Percentiles rank a stretch among this genome's conserved stretches.
Evolutionary conservation across 1,140 invertebrate genomes (phyloP).

Genomic region (Danaus melanippus): DNA sequence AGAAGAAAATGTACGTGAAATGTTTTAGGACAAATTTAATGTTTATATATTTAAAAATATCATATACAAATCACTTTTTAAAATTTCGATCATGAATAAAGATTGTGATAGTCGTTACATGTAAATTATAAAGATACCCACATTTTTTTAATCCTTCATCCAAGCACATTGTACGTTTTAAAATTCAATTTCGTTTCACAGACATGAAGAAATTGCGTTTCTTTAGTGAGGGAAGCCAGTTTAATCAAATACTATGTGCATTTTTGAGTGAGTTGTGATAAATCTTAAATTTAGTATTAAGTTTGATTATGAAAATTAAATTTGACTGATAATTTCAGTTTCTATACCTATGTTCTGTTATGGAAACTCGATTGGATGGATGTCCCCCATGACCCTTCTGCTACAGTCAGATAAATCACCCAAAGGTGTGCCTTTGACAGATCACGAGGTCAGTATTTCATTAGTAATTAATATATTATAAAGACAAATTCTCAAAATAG

Average conservation of each 20-base stretch:
- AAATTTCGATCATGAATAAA: no score
- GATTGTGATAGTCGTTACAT: no score
- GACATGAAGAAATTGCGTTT: neutral
- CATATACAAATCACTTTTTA: no score
- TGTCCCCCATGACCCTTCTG: conserved; percentile 66
- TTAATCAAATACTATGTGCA: conserved; percentile 47
- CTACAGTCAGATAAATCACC: conserved; percentile 56
- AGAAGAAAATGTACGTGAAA: no score
- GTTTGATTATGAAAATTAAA: neutral
- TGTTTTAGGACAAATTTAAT: no score
- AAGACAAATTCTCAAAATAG: no score
- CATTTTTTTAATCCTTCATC: no score
- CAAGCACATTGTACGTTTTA: no score
- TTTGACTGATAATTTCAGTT: conserved; percentile 13
- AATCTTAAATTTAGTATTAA: conserved; percentile 5
- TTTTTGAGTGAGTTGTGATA: conserved; percentile 37
- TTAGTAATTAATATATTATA: neutral
- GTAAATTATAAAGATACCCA: no score
- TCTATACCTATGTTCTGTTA: conserved; percentile 68
- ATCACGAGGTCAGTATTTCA: conserved; percentile 20
- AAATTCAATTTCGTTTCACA: no score
- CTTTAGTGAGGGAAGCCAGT: conserved; percentile 26
- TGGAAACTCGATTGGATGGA: conserved; percentile 71
- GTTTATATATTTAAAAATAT: no score
- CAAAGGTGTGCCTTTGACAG: conserved; percentile 56